Percentiles rank a stretch among this genome's conserved stretches.
Conservation (phyloP, 2,113 vertebrate genomes). For the Chionodraco myersi region DNA sequence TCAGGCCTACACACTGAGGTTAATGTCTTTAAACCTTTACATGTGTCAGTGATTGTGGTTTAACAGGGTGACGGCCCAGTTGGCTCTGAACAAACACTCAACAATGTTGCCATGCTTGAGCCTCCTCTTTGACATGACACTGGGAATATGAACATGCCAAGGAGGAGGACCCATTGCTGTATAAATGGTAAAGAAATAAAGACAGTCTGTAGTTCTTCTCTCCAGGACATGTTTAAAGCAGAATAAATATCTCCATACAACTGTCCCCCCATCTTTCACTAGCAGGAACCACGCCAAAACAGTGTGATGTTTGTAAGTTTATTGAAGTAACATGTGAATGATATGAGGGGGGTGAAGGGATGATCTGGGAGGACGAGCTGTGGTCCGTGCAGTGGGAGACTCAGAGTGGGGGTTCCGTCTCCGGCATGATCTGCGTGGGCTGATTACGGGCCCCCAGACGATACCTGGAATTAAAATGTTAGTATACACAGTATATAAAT, state of each 20-base stretch:
- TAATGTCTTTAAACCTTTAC: constrained; percentile 77
- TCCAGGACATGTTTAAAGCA: constrained; percentile 8
- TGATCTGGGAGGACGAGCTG: no score
- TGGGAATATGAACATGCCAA: constrained; percentile 35
- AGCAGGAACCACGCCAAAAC: no score
- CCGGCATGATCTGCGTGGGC: no score
- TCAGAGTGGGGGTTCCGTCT: no score
- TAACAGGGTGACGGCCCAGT: constrained; percentile 56
- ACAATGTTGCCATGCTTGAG: constrained; percentile 45
- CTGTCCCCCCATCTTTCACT: not conserved
- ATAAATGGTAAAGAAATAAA: not conserved
- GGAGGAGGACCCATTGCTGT: not conserved
- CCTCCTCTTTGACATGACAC: constrained; percentile 54
- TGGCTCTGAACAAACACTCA: constrained; percentile 58
- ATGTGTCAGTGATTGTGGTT: constrained; percentile 83
- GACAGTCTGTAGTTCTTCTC: constrained; percentile 16
- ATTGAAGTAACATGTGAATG: no score
- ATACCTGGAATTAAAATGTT: no score
- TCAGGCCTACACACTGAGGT: constrained; percentile 62
- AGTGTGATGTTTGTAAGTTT: no score
- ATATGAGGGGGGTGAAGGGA: no score
- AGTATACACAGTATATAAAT: no score
- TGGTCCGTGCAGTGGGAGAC: no score
- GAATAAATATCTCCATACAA: not conserved
- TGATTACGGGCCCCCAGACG: no score